Base-by-base conservation (phyloP, 2,113 vertebrate genomes). In the Nyctibius bracteatus region DNA sequence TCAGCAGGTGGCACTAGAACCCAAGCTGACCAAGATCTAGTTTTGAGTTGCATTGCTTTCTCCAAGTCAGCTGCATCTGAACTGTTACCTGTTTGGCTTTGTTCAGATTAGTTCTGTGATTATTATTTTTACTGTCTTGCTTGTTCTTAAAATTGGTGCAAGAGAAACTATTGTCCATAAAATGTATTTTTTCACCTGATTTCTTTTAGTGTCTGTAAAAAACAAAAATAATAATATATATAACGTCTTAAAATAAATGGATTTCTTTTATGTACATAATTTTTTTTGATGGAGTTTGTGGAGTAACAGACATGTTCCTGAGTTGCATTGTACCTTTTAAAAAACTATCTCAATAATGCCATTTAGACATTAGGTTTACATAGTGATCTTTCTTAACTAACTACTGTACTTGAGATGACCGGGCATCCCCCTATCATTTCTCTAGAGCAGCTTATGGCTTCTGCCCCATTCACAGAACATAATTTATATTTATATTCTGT, bases 1-100 rank as follows among this genome's bases (percentile, higher is more conserved):
- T 81, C 95, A 95, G 75, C 91, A 97, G 96, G 43, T 94, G 92
- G 97, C 96, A 88, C 63, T 94, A 97, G 88, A 93, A 70, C 62
- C 70, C 71, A 68, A 61, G 92, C 74, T 95, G 81, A 92, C 43
- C 41, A 52, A 16, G 46, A 81, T 49, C 81, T 16, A 18, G 39
- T 72, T 88, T 88, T 37, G 73, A 12, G 31, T 68, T 55, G 55
- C 30, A 9, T 41, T 85, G 51, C 30, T 90, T 96, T 94, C 46
- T 86, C 30, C 46, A 62, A 19, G 8, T 75, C 14, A 0, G 27
- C 82, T 68, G 24, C 35, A 2, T 71, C 31, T 67, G 65, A 80
- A 39, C 43, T 67, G 49, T 41, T 80, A 65, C 54, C 59, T 80
- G 4, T 90, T 72, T 33, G 58, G 37, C 41, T 72, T 44, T 49